Evolutionary conservation across 1,140 invertebrate species (phyloP).

Genomic region (Tetranychus cinnabarinus): DNA sequence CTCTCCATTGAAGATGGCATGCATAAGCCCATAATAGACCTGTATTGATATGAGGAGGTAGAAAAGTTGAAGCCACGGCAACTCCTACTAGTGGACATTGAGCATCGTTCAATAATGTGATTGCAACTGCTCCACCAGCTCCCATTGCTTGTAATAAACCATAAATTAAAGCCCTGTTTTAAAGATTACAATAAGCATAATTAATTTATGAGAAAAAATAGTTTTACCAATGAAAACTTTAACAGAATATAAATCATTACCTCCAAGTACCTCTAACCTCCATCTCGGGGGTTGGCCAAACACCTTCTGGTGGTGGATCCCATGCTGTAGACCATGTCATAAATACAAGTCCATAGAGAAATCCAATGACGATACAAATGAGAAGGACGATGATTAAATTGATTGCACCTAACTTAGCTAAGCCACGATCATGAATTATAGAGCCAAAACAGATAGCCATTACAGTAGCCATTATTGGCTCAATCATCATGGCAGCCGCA

Average conservation of each 20-base stretch:
- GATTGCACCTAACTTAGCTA: conserved; percentile 36
- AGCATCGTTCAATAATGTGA: conserved; percentile 57
- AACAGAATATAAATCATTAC: conserved; percentile 14
- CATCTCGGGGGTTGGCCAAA: conserved; percentile 11
- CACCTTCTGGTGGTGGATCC: conserved; percentile 7
- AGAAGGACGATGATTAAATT: conserved; percentile 40
- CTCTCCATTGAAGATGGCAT: conserved; percentile 4
- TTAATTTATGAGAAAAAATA: no score
- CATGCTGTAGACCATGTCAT: conserved; percentile 3
- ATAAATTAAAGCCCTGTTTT: conserved; percentile 26
- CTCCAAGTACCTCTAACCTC: conserved; percentile 29
- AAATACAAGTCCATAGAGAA: conserved; percentile 13
- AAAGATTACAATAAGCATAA: no score
- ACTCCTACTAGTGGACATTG: conserved; percentile 61
- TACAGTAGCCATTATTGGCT: conserved; percentile 49
- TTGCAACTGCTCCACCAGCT: conserved; percentile 49
- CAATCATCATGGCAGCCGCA: conserved; percentile 64
- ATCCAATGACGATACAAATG: conserved; percentile 37
- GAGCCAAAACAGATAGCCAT: conserved; percentile 57
- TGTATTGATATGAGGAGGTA: conserved; percentile 62
- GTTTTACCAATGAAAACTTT: no score
- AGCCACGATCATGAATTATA: conserved; percentile 40
- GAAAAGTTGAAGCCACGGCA: conserved; percentile 57
- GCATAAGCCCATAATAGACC: conserved; percentile 12
- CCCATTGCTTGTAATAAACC: conserved; percentile 40